Percentiles rank a stretch among this genome's conserved stretches.
These are phyloP conservation scores for Lanistes nyassanus DNA, from an alignment of 1,140 invertebrate species.

Conservation along the genomic window DNA sequence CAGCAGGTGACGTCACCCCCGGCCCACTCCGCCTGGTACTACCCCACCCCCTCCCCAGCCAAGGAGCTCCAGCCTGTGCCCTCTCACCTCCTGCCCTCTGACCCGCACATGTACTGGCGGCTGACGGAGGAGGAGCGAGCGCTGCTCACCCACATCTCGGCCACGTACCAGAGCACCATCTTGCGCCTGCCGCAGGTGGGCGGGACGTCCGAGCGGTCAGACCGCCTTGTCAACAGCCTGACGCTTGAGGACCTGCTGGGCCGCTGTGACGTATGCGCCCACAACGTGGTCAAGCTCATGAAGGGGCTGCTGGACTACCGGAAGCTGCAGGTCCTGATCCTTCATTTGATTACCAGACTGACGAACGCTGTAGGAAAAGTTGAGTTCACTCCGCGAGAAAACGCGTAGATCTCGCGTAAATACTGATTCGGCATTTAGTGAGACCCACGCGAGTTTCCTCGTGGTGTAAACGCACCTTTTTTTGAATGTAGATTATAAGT, in stretches of 20 bases:
- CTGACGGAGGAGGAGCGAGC: constrained; percentile 24
- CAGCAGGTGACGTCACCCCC: not conserved
- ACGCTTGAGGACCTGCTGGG: constrained; percentile 21
- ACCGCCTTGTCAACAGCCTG: constrained; percentile 15
- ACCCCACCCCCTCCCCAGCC: not conserved
- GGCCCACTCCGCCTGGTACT: not conserved
- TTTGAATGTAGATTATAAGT: no score
- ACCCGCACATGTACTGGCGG: constrained; percentile 26
- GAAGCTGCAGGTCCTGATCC: constrained; percentile 11
- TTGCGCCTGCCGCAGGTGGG: constrained; percentile 21
- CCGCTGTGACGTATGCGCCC: constrained; percentile 23
- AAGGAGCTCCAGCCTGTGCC: constrained; percentile 6
- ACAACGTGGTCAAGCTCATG: constrained; percentile 25
- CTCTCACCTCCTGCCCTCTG: constrained; percentile 9
- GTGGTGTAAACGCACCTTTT: no score
- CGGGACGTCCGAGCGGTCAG: constrained; percentile 8
- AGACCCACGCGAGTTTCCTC: no score
- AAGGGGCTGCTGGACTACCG: constrained; percentile 20
- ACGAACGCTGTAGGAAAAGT: no score
- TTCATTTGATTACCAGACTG: no score
- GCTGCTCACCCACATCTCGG: constrained; percentile 16
- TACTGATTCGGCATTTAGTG: no score
- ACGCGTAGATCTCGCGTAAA: no score
- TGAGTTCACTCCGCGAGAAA: no score
- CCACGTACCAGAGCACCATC: constrained; percentile 25